A percentile compares a stretch with the other conserved stretches of the same genome.
phyloP scores from a whole-genome alignment of 2,797 vertebrate species.

The Liparis tanakae region DNA sequence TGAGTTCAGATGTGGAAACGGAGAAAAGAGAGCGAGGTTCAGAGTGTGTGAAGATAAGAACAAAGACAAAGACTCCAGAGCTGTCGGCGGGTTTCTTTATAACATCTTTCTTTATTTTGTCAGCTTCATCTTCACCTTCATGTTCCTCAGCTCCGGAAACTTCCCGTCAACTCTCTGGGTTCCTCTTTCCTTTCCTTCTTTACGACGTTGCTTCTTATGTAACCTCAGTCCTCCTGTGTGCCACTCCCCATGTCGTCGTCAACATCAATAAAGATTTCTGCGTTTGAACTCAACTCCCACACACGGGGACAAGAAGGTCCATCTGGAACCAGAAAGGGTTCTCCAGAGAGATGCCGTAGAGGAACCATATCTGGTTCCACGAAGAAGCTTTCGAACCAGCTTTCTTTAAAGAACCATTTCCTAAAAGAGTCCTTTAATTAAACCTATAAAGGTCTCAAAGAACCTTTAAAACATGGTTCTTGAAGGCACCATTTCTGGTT shows the following conservation, averaged over 20 bases:
- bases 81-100: slow-evolving; percentile 4
- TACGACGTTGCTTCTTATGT: slow-evolving; percentile 36
- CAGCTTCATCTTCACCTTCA: slow-evolving; percentile 3
- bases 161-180: slow-evolving; percentile 17
- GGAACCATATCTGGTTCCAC: no score
- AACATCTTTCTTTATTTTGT: neutral
- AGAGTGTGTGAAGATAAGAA: slow-evolving; percentile 31
- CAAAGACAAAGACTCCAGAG: slow-evolving; percentile 52
- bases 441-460: no score
- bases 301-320: no score
- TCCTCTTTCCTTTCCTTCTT: neutral
- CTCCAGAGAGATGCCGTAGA: no score
- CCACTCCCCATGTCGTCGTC: slow-evolving; percentile 11
- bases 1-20: slow-evolving; percentile 15
- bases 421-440: no score
- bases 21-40: neutral
- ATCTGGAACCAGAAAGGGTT: no score
- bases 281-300: neutral
- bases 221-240: slow-evolving; percentile 32
- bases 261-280: slow-evolving; percentile 25
- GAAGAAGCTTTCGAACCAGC: no score
- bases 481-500: no score
- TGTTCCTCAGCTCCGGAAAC: slow-evolving; percentile 49
- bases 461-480: no score
- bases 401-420: no score